These are phyloP conservation scores for Acleris cristana DNA, from an alignment of 2,888 invertebrate genomes.

Conservation along the genomic window DNA sequence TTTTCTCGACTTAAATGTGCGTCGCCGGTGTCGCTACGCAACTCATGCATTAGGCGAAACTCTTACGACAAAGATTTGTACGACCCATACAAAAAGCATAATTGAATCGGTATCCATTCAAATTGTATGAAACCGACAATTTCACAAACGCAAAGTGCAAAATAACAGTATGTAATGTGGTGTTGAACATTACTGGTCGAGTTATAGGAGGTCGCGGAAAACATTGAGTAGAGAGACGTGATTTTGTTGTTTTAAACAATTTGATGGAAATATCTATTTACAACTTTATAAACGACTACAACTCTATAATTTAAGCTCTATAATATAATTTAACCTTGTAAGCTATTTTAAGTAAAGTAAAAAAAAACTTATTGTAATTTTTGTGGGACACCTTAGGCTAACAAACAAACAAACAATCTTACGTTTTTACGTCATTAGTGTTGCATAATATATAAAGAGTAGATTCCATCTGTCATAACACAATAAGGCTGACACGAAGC, in stretches of 20 bases:
- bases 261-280: too few relatives aligned
- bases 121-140: conserved; percentile 47
- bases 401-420: too few relatives aligned
- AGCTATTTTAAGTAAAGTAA: too few relatives aligned
- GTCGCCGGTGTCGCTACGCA: neutral
- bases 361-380: too few relatives aligned
- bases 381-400: too few relatives aligned
- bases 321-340: too few relatives aligned
- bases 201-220: conserved; percentile 5
- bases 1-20: neutral
- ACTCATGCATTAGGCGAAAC: conserved; percentile 25
- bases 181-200: neutral
- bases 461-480: too few relatives aligned
- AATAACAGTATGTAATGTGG: conserved; percentile 49
- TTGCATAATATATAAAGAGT: too few relatives aligned
- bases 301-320: too few relatives aligned
- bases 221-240: neutral
- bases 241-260: neutral
- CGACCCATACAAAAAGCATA: conserved; percentile 49
- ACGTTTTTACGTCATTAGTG: too few relatives aligned
- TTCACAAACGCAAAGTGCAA: conserved; percentile 59
- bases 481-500: too few relatives aligned
- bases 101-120: conserved; percentile 56
- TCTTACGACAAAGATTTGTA: conserved; percentile 27
- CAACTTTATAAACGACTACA: too few relatives aligned